Percentiles rank a stretch among this genome's conserved stretches.
Evolutionary conservation across 2,113 vertebrate species (phyloP).

Genomic region (Rhinogobius similis): DNA sequence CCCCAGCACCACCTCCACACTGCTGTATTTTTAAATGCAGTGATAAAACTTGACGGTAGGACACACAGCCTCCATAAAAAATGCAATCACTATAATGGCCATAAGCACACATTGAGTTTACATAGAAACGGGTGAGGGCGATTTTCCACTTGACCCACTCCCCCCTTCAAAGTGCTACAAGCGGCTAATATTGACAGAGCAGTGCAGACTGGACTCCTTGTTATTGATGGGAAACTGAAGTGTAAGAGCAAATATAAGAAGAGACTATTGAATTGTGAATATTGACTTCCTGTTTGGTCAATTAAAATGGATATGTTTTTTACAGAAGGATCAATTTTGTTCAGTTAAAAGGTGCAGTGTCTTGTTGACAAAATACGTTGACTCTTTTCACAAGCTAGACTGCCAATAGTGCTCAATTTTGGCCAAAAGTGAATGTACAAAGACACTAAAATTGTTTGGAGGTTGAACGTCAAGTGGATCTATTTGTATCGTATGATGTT

Average conservation of each 20-base stretch:
- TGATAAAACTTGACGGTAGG: constrained; percentile 39
- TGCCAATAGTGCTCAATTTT: neutral
- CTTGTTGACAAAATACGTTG: neutral
- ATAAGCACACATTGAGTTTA: constrained; percentile 17
- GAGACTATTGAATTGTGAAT: neutral
- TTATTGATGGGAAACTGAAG: constrained; percentile 27
- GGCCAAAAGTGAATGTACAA: neutral
- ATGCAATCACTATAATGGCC: constrained; percentile 45
- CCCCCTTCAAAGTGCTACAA: constrained; percentile 20
- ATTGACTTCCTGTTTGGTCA: neutral
- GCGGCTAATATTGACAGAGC: constrained; percentile 45
- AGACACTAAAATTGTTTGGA: neutral
- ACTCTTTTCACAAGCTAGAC: neutral
- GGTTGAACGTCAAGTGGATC: neutral
- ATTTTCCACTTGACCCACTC: constrained; percentile 31
- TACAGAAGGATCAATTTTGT: neutral
- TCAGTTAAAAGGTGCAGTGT: neutral
- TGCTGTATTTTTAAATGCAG: constrained; percentile 13
- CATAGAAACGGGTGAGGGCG: constrained; percentile 12
- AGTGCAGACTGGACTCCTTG: constrained; percentile 15
- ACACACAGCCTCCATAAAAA: constrained; percentile 38
- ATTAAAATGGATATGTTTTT: constrained; percentile 3
- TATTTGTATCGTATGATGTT: neutral
- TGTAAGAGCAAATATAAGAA: constrained; percentile 9
- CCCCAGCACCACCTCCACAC: neutral